Conservation (phyloP, 2,797 vertebrate species). For the Sebastes trivittatus region DNA sequence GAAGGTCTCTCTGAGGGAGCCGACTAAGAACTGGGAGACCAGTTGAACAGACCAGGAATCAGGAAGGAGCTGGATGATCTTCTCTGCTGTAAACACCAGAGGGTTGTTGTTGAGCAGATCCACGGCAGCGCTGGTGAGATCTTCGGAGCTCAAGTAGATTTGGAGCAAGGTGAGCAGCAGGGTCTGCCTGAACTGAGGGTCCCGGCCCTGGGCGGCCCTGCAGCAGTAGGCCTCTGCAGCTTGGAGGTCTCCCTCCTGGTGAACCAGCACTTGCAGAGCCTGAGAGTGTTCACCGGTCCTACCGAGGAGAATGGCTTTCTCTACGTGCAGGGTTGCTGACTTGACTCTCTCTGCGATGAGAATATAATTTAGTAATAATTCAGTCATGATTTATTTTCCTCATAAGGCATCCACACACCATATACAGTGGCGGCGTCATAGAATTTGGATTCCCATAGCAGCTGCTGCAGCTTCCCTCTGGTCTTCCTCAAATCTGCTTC, state of each 20-base stretch:
- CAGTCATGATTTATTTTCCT: not conserved
- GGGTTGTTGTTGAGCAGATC: constrained; percentile 75
- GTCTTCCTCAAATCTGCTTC: constrained; percentile 36
- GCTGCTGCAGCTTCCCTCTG: constrained; percentile 73
- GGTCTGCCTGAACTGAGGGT: constrained; percentile 34
- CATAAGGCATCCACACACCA: constrained; percentile 33
- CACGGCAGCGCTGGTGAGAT: constrained; percentile 39
- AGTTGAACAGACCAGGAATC: constrained; percentile 77
- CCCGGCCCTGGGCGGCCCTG: constrained; percentile 59
- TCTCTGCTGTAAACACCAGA: constrained; percentile 47
- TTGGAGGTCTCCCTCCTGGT: constrained; percentile 51
- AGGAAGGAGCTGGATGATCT: constrained; percentile 70
- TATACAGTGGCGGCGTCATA: constrained; percentile 65
- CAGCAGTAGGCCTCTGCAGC: constrained; percentile 76
- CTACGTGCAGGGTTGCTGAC: constrained; percentile 64
- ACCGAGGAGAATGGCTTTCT: constrained; percentile 75
- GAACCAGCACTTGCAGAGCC: constrained; percentile 74
- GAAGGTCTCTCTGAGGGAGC: constrained; percentile 67
- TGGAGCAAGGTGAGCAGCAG: constrained; percentile 70
- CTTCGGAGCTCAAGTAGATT: constrained; percentile 63
- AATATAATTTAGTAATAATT: not conserved
- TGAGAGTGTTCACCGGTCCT: constrained; percentile 63
- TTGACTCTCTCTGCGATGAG: constrained; percentile 63
- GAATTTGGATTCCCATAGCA: constrained; percentile 73
- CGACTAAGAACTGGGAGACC: constrained; percentile 65